Conservation (phyloP, 2,888 invertebrate genomes). For the Anthrax anthrax region DNA sequence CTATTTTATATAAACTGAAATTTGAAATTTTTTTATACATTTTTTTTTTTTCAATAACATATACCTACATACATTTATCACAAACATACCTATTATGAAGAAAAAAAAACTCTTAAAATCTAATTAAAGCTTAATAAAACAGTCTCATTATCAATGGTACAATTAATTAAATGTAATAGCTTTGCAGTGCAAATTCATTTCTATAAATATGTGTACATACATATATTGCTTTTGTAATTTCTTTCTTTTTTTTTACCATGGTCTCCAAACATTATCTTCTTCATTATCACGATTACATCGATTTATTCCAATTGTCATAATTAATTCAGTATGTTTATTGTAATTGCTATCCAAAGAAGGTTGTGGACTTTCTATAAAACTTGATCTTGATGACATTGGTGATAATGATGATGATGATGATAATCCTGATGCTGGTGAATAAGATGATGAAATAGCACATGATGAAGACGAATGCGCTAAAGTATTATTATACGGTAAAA, state of each 20-base stretch:
- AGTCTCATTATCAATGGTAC: not conserved
- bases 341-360: not conserved
- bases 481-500: slow-evolving; percentile 1
- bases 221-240: not conserved
- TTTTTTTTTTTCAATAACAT: too few species aligned
- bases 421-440: not conserved
- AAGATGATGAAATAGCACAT: not conserved
- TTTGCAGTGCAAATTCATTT: not conserved
- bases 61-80: too few species aligned
- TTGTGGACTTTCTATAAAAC: slow-evolving; percentile 1
- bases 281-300: not conserved
- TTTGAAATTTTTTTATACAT: too few species aligned
- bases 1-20: too few species aligned
- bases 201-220: too few species aligned
- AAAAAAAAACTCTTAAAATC: too few species aligned
- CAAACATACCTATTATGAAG: too few species aligned
- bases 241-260: not conserved
- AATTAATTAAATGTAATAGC: too few species aligned
- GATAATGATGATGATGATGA: not conserved
- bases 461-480: not conserved
- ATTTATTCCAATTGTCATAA: not conserved
- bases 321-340: not conserved
- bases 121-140: slow-evolving; percentile 1
- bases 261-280: slow-evolving; percentile 3
- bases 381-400: not conserved